Conservation (phyloP, 2,888 invertebrate species). For the Eupelmus urozonus region DNA sequence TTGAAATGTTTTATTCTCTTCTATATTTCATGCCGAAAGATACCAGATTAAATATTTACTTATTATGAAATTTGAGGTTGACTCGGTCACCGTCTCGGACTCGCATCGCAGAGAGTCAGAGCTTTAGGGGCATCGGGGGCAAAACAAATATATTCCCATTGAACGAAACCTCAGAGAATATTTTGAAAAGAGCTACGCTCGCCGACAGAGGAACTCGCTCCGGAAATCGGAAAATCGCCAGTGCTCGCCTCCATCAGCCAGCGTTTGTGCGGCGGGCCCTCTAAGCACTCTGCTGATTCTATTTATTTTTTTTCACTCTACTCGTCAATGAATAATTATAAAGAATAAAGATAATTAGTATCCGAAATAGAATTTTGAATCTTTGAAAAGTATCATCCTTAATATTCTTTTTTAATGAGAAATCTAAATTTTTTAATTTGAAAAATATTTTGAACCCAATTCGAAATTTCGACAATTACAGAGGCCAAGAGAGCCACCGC, state of each 20-base stretch:
- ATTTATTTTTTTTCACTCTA: background rate
- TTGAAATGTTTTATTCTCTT: background rate
- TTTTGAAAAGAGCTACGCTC: conserved; percentile 74
- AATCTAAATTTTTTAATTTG: background rate
- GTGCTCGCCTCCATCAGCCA: conserved; percentile 61
- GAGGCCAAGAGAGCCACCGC: conserved; percentile 73
- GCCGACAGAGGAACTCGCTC: conserved; percentile 62
- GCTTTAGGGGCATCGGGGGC: conserved; percentile 64
- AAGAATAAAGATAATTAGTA: no score
- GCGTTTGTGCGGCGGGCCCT: conserved; percentile 68
- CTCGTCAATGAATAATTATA: background rate
- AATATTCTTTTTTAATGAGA: background rate
- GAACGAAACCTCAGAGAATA: conserved; percentile 73
- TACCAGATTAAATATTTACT: background rate
- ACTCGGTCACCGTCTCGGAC: conserved; percentile 71
- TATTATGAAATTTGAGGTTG: conserved; percentile 48
- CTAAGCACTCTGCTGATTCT: conserved; percentile 51
- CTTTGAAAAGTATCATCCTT: background rate
- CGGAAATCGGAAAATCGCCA: conserved; percentile 56
- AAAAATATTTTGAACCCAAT: background rate
- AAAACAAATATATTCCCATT: conserved; percentile 72
- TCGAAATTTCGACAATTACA: conserved; percentile 33
- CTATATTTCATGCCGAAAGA: background rate
- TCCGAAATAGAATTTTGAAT: background rate
- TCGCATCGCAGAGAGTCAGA: conserved; percentile 71